Base-by-base conservation (phyloP, 2,888 invertebrate genomes). In the Campaea margaritaria region DNA sequence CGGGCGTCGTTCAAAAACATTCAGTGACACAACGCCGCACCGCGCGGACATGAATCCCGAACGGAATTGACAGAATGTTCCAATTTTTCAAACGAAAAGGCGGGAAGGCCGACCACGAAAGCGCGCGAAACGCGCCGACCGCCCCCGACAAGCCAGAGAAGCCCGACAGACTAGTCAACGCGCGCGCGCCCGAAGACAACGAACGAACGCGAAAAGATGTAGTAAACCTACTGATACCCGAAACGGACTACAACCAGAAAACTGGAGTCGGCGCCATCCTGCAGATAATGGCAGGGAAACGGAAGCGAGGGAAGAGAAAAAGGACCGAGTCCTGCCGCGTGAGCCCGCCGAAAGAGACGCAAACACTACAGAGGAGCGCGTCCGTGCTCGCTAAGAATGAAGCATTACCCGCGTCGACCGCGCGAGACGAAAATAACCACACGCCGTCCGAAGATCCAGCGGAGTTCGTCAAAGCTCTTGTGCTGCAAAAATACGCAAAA, bases 11-110 rank as follows among this genome's bases (percentile, higher is more conserved):
- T 64, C 67, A 52, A 59, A 58, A 62, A 65, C 70, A 72, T 65
- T 87, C 66, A 68, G 58, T 56, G 59, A 49, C 66, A 67, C 68
- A 70, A 51, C 83, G 70, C 67, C 79, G 78, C 28, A 53, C 62
- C 65, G 77, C 53, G 62, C 85, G 83, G 85, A 81, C 87, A 87
- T 84, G 86, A 69, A 73, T 76, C 68, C 71, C 65, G 75, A 72
- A 75, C 77, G 75, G 66, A 62, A 58, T 64, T 74, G 74, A 76
- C 72, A 74, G 69, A 66, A 92, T 92, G 91, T 92, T 92, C 77
- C 89, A 84, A 73, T 90, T 92, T 83, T 91, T 92, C 81, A 91
- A 91, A 81, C 82, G 86, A 73, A 90, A 85, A 83, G 79, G 84
- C 86, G 87, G 85, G 83, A 91, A 90, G 82, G 82, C 79, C 85